phyloP scores from a whole-genome alignment of 1,140 invertebrate genomes.

The Drosophila navojoa region DNA sequence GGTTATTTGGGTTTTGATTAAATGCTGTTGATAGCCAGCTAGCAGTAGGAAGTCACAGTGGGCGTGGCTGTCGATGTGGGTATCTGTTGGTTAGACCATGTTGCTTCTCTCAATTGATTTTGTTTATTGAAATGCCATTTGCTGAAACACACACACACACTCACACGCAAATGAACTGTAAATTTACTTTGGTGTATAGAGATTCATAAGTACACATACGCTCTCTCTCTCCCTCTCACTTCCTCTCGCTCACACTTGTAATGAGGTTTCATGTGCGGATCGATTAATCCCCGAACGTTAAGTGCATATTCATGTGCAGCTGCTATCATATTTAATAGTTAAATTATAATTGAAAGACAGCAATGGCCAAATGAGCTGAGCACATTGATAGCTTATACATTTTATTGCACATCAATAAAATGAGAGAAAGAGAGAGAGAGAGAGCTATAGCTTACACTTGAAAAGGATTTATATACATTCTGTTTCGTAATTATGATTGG shows the following conservation, averaged over 20 bases:
- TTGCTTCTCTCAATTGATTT: constrained; percentile 52
- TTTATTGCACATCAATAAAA: constrained; percentile 24
- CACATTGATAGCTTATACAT: constrained; percentile 47
- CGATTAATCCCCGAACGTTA: constrained; percentile 55
- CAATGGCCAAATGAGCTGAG: constrained; percentile 54
- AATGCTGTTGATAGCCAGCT: constrained; percentile 59
- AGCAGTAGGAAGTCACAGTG: neutral
- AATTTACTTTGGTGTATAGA: constrained; percentile 11
- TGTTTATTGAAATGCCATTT: constrained; percentile 53
- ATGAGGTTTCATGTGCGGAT: constrained; percentile 57
- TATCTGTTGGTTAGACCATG: constrained; percentile 3
- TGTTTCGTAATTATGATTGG: neutral
- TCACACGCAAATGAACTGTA: constrained; percentile 5
- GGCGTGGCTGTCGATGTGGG: neutral
- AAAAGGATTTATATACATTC: neutral
- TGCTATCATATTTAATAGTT: constrained; percentile 68
- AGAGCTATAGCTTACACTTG: neutral
- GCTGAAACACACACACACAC: constrained; percentile 23
- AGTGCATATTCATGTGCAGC: constrained; percentile 48
- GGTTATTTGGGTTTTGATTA: constrained; percentile 66
- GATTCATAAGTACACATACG: neutral
- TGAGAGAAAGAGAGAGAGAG: neutral
- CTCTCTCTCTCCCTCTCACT: no score
- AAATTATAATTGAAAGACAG: constrained; percentile 63
- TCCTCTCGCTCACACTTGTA: constrained; percentile 17